Base-by-base conservation (phyloP, 2,797 vertebrate species). In the Darevskia mixta region DNA sequence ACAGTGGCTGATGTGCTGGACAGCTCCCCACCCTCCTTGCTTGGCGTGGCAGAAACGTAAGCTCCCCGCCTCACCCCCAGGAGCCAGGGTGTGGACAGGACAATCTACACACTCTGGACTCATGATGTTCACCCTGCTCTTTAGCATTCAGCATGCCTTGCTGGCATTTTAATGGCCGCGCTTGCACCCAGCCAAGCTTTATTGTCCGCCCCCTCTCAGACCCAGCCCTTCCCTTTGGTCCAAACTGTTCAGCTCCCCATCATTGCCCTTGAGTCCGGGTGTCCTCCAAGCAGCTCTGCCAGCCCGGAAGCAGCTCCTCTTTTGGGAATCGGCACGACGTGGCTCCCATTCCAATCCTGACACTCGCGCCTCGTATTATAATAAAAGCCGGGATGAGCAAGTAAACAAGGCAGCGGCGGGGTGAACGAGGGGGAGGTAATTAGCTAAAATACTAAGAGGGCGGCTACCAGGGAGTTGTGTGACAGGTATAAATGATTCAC, bases 261-360 rank as follows among this genome's bases (percentile, higher is more conserved):
- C 67, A 77, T 20, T 94, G 90, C 89, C 95, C 92, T 95, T 95
- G 94, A 96, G 94, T 88, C 90, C 92, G 83, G 85, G 45, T 0
- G 0, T 88, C 85, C 88, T 72, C 79, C 79, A 75, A 79, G 41
- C 85, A 94, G 82, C 91, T 92, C 61, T 82, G 79, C 43, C 41
- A 88, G 84, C 49, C 89, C 82, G 86, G 69, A 87, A 91, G 86
- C 58, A 79, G 67, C 88, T 81, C 66, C 81, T 81, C 92, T 80
- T 55, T 84, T 67, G 92, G 91, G 92, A 94, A 94, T 92, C 88
- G 27, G 71, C 64, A 87, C 81, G 89, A 88, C 0, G 1, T 87
- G 88, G 88, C 85, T 94, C 91, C 92, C 90, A 93, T 15, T 0
- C 1, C 91, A 93, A 91, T 87, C 91, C 92, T 2, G 55, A 29